phyloP scores from a whole-genome alignment of 2,113 vertebrate species.

The Felis catus region DNA sequence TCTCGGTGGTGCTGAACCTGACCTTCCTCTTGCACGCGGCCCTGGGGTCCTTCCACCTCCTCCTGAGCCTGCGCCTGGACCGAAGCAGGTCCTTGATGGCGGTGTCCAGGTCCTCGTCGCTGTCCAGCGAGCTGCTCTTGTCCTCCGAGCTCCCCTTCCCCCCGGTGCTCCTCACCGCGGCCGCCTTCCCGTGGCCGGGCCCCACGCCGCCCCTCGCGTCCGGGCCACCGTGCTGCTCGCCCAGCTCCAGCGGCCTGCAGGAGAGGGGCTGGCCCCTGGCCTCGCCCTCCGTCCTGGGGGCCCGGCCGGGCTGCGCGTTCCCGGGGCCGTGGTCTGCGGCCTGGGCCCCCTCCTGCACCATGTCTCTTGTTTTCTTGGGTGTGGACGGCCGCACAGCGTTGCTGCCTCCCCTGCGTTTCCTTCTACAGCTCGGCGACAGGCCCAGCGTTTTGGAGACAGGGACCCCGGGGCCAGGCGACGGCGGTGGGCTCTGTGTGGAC shows the following conservation, averaged over 20 bases:
- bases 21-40: slow-evolving; percentile 85
- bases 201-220: not conserved
- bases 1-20: slow-evolving; percentile 81
- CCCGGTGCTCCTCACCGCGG: not conserved
- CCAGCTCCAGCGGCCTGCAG: not conserved
- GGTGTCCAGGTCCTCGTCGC: slow-evolving; percentile 94
- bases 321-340: slow-evolving; percentile 5
- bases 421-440: slow-evolving; percentile 82
- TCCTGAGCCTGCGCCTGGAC: slow-evolving; percentile 93
- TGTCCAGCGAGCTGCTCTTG: slow-evolving; percentile 97
- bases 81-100: slow-evolving; percentile 95
- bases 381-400: not conserved
- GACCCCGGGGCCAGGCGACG: not conserved
- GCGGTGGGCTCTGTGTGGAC: slow-evolving; percentile 52
- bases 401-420: slow-evolving; percentile 80
- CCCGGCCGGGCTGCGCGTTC: not conserved
- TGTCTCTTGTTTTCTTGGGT: slow-evolving; percentile 57
- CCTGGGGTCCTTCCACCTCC: slow-evolving; percentile 87
- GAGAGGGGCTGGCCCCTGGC: not conserved
- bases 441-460: slow-evolving; percentile 70
- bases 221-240: not conserved
- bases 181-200: not conserved
- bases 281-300: not conserved
- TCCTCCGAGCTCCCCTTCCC: slow-evolving; percentile 84
- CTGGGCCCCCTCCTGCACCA: slow-evolving; percentile 3